A percentile compares a stretch with the other conserved stretches of the same genome.
phyloP scores from a whole-genome alignment of 1,140 invertebrate species.

The Rhizoglyphus robini region DNA sequence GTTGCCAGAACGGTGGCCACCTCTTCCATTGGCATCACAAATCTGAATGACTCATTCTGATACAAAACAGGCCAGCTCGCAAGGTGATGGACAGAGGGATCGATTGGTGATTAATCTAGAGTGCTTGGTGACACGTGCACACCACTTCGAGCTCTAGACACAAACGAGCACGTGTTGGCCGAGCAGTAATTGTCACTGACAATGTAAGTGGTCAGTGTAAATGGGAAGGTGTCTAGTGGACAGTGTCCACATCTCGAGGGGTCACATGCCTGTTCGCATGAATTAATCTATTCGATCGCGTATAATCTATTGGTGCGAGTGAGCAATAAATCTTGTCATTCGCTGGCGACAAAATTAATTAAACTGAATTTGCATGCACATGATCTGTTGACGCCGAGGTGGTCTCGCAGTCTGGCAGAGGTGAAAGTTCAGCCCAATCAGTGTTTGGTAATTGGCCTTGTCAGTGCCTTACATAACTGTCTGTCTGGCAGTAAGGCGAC shows the following conservation, averaged over 20 bases:
- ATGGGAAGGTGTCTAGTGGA: background rate
- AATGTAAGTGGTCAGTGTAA: no score
- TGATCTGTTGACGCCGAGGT: background rate
- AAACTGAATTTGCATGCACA: conserved; percentile 3
- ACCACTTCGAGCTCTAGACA: no score
- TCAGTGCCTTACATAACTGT: conserved; percentile 3
- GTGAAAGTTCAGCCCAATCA: background rate
- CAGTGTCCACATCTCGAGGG: background rate
- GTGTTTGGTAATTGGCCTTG: background rate
- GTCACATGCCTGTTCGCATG: background rate
- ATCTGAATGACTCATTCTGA: background rate
- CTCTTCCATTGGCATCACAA: background rate
- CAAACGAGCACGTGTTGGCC: background rate
- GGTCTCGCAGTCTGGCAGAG: background rate
- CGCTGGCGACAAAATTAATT: conserved; percentile 11
- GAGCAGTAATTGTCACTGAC: no score
- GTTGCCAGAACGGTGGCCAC: background rate
- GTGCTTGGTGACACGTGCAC: background rate
- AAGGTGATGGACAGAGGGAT: background rate
- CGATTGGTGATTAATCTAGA: background rate
- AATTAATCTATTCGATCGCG: background rate
- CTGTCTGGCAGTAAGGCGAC: background rate
- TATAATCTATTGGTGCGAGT: background rate
- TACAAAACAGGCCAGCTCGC: background rate
- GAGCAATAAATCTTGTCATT: background rate